These are phyloP conservation scores for Hyaena hyaena DNA, from an alignment of 2,113 vertebrate genomes.

Conservation along the genomic window DNA sequence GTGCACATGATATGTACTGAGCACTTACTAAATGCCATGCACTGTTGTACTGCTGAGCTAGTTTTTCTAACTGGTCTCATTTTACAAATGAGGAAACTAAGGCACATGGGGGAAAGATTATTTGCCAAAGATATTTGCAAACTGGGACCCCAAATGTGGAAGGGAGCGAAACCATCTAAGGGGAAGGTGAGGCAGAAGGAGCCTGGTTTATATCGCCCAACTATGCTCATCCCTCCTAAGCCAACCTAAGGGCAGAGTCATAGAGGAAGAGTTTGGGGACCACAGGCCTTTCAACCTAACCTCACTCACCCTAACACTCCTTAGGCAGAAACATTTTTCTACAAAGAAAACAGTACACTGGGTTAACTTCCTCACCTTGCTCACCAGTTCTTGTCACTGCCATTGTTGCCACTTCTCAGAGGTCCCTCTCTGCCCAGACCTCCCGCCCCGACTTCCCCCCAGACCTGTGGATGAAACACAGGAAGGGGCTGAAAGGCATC, in stretches of 20 bases:
- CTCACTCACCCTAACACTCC: background rate
- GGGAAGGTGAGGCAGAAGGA: background rate
- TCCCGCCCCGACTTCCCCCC: background rate
- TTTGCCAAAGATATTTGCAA: background rate
- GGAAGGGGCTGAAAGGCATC: background rate
- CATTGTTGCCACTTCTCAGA: background rate
- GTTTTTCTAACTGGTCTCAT: constrained; percentile 3
- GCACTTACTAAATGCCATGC: background rate
- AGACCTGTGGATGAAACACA: background rate
- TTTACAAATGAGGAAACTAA: constrained; percentile 47
- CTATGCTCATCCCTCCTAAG: constrained; percentile 31
- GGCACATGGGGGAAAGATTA: background rate
- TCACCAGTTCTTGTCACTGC: background rate
- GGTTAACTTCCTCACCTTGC: constrained; percentile 12
- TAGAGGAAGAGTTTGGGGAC: constrained; percentile 15
- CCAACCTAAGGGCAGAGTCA: background rate
- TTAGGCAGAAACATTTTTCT: background rate
- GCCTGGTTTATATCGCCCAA: constrained; percentile 5
- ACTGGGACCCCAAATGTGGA: background rate
- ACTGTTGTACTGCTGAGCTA: background rate
- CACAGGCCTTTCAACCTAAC: background rate
- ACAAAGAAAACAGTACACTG: background rate
- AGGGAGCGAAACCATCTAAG: background rate
- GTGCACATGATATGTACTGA: background rate
- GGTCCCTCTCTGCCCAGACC: constrained; percentile 2